phyloP scores from a whole-genome alignment of 2,113 vertebrate species.

The Acinonyx jubatus region DNA sequence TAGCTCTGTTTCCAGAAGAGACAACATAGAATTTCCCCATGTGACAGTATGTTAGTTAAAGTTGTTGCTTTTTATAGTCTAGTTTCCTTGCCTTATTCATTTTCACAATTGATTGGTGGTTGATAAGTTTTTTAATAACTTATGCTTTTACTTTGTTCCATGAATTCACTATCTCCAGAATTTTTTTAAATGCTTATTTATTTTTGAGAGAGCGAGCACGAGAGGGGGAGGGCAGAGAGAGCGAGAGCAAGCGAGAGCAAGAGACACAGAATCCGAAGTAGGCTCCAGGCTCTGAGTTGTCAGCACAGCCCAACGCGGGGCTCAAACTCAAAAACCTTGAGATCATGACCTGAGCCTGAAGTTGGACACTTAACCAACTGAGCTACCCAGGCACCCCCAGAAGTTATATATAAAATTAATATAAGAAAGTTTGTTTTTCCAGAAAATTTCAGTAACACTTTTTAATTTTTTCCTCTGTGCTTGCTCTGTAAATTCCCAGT shows the following conservation, averaged over 20 bases:
- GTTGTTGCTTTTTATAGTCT: neutral
- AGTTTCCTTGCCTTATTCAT: neutral
- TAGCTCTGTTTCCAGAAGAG: neutral
- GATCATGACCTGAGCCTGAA: too few species aligned
- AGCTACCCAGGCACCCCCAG: neutral
- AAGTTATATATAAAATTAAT: conserved; percentile 22
- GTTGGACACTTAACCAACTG: too few species aligned
- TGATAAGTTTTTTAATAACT: conserved; percentile 17
- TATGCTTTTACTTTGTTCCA: neutral
- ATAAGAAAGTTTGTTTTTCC: neutral
- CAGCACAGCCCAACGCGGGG: too few species aligned
- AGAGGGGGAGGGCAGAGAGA: too few species aligned
- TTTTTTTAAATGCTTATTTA: neutral
- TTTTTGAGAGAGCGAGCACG: too few species aligned
- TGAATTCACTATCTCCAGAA: neutral
- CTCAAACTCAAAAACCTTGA: too few species aligned
- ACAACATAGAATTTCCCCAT: neutral
- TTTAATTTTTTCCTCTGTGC: neutral
- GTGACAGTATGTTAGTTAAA: neutral
- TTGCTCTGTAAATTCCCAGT: neutral
- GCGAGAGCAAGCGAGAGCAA: too few species aligned
- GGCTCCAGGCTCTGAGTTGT: too few species aligned
- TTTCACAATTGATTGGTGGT: neutral
- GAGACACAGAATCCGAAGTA: too few species aligned
- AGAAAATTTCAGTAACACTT: neutral